Conservation (phyloP, 2,797 vertebrate genomes). For the Carcharodon carcharias region DNA sequence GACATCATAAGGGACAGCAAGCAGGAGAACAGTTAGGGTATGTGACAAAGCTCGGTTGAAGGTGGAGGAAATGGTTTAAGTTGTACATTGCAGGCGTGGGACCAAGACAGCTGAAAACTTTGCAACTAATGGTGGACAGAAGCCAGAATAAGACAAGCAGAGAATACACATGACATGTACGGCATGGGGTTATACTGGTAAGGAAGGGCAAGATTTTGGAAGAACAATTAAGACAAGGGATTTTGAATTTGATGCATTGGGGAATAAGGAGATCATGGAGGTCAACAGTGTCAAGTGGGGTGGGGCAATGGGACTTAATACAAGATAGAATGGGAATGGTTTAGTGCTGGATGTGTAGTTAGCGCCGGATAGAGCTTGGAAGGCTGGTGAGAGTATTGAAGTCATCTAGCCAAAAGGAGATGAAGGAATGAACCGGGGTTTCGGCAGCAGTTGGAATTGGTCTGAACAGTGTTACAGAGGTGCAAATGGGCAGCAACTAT, state of each 20-base stretch:
- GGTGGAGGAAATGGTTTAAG: background rate
- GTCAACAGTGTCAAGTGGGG: background rate
- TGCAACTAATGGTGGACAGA: background rate
- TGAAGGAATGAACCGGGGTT: background rate
- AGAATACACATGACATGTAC: background rate
- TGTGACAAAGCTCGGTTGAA: background rate
- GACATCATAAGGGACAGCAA: background rate
- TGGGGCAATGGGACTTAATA: background rate
- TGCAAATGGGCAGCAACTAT: background rate
- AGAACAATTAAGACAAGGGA: background rate
- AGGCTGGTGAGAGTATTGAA: background rate
- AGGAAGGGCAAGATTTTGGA: background rate
- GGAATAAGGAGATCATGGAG: background rate
- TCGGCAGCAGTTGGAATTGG: background rate
- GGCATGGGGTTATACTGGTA: background rate
- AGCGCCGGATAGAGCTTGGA: background rate
- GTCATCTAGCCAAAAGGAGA: too few relatives aligned
- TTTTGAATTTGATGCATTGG: background rate
- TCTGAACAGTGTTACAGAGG: background rate
- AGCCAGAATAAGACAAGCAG: background rate
- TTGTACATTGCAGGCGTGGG: background rate
- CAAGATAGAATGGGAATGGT: background rate
- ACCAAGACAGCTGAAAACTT: background rate
- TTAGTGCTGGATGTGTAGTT: background rate
- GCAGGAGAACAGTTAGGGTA: background rate